Percentiles rank a stretch among this genome's conserved stretches.
Conservation (phyloP, 1,140 invertebrate species). For the Samia ricini region DNA sequence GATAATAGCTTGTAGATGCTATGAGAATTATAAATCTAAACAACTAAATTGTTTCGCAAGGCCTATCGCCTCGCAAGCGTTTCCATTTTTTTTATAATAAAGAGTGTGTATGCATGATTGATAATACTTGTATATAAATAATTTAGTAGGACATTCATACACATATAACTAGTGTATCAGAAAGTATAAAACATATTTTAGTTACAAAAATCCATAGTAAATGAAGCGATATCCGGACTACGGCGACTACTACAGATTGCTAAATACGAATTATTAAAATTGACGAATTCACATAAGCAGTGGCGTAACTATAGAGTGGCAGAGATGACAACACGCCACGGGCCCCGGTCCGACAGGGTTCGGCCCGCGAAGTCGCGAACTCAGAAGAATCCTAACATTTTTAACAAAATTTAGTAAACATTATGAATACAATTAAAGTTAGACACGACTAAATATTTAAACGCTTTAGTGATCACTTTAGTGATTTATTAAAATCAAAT, state of each 20-base stretch:
- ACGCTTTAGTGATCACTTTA: no score
- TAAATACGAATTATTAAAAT: neutral
- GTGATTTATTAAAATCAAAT: no score
- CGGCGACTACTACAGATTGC: neutral
- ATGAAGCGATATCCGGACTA: neutral
- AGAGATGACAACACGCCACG: no score
- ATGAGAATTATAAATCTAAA: conserved; percentile 70
- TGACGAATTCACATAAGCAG: neutral
- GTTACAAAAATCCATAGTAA: conserved; percentile 58
- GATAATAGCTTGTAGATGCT: conserved; percentile 70
- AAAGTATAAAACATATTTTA: conserved; percentile 64
- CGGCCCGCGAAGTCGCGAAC: no score
- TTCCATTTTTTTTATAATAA: conserved; percentile 55
- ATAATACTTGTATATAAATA: conserved; percentile 70
- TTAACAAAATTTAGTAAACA: no score
- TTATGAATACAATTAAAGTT: no score
- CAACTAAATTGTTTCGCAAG: conserved; percentile 61
- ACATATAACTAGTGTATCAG: conserved; percentile 42
- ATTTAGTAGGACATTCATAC: conserved; percentile 68
- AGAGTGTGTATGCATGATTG: conserved; percentile 75
- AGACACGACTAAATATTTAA: no score
- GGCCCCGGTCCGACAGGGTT: no score
- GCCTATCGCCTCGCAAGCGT: conserved; percentile 65
- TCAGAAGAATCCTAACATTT: no score
- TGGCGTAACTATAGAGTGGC: no score